Conservation (phyloP, 1,140 invertebrate species). For the Acromyrmex echinatior region DNA sequence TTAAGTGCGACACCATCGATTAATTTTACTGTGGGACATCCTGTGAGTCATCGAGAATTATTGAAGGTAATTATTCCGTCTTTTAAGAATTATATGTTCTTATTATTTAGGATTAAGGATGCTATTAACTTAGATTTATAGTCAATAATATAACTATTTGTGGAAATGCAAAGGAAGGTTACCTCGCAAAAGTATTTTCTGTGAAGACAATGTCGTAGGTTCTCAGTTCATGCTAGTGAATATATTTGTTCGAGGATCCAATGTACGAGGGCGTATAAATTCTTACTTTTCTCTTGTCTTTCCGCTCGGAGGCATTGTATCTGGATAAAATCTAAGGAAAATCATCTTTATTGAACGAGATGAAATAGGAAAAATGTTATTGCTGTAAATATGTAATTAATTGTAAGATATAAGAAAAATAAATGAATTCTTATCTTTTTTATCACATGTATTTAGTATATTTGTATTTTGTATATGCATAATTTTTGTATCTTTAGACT, state of each 20-base stretch:
- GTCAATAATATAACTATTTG: neutral
- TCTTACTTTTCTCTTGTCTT: slow-evolving; percentile 35
- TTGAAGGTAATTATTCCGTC: slow-evolving; percentile 27
- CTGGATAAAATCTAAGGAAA: neutral
- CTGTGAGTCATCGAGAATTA: neutral
- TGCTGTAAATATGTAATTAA: neutral
- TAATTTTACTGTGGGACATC: slow-evolving; percentile 16
- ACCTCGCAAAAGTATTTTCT: slow-evolving; percentile 26
- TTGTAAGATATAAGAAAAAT: neutral
- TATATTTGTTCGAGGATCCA: slow-evolving; percentile 43
- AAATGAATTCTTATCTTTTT: neutral
- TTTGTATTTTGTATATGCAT: neutral
- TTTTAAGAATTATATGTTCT: neutral
- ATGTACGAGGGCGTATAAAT: slow-evolving; percentile 38
- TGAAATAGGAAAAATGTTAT: neutral
- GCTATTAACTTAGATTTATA: neutral
- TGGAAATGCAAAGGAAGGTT: neutral
- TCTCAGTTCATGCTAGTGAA: slow-evolving; percentile 11
- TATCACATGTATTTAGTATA: neutral
- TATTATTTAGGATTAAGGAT: neutral
- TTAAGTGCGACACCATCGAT: slow-evolving; percentile 16
- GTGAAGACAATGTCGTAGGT: slow-evolving; percentile 5
- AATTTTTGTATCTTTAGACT: neutral
- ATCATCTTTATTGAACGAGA: neutral
- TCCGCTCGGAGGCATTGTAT: slow-evolving; percentile 12